Percentiles rank a stretch among this genome's conserved stretches.
Conservation (phyloP, 1,140 invertebrate genomes). For the Dendrolimus punctatus region DNA sequence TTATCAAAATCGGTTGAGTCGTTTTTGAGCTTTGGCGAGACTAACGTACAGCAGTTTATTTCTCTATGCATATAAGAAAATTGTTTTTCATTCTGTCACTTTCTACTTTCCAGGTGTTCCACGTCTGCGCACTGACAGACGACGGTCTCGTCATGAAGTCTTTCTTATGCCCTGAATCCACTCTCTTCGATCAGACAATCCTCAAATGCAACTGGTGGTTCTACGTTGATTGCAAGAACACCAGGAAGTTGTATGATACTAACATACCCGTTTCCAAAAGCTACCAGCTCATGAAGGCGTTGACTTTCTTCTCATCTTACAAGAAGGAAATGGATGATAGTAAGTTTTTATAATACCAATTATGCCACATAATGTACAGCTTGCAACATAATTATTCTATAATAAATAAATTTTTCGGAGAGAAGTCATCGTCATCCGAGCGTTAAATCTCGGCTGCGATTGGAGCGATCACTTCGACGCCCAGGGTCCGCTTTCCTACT, state of each 20-base stretch:
- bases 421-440: not conserved
- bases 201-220: constrained; percentile 95
- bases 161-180: constrained; percentile 90
- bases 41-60: too few relatives aligned
- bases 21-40: too few relatives aligned
- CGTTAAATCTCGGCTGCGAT: too few relatives aligned
- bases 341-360: constrained; percentile 9
- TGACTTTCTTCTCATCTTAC: constrained; percentile 89
- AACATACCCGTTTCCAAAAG: constrained; percentile 93
- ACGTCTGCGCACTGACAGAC: constrained; percentile 91
- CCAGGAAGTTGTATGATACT: constrained; percentile 85
- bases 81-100: not conserved
- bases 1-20: too few relatives aligned
- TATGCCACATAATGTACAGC: too few relatives aligned
- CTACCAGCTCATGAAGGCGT: constrained; percentile 91
- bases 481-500: too few relatives aligned
- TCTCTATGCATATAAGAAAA: too few relatives aligned
- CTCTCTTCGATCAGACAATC: constrained; percentile 90
- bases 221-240: constrained; percentile 89
- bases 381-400: too few relatives aligned
- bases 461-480: too few relatives aligned
- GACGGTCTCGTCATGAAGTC: constrained; percentile 91
- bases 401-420: not conserved
- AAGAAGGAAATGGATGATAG: constrained; percentile 74
- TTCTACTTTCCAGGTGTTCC: constrained; percentile 81